These are phyloP conservation scores for Channa striata DNA, from an alignment of 2,797 vertebrate genomes.

Conservation along the genomic window DNA sequence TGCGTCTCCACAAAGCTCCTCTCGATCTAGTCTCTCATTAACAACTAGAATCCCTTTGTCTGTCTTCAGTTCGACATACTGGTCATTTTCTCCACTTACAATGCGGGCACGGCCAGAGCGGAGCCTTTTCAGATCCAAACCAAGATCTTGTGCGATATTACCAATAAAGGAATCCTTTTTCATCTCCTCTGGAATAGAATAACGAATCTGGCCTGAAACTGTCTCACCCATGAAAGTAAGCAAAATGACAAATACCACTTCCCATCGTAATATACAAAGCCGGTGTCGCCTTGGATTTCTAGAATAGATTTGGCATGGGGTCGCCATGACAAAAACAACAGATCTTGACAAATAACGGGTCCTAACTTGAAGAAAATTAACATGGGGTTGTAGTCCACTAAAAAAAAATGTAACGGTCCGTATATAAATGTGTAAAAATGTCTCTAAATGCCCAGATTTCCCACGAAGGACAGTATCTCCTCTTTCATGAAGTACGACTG, in stretches of 20 bases:
- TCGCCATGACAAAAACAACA: too few relatives aligned
- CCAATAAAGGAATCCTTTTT: conserved; percentile 60
- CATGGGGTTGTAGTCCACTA: too few relatives aligned
- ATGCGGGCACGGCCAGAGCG: conserved; percentile 52
- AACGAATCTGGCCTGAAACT: conserved; percentile 63
- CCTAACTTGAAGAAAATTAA: too few relatives aligned
- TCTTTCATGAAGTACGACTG: too few relatives aligned
- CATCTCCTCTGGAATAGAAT: conserved; percentile 70
- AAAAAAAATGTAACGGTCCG: too few relatives aligned
- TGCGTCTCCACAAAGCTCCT: conserved; percentile 64
- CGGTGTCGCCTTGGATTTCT: too few relatives aligned
- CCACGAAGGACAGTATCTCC: too few relatives aligned
- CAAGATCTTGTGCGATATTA: conserved; percentile 51
- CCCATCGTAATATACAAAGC: conserved; percentile 2
- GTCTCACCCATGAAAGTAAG: too few relatives aligned
- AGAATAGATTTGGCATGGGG: too few relatives aligned
- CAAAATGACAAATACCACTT: neutral
- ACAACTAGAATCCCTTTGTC: conserved; percentile 66
- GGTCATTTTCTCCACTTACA: conserved; percentile 40
- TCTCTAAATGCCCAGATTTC: too few relatives aligned
- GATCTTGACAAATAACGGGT: too few relatives aligned
- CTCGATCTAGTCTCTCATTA: conserved; percentile 68
- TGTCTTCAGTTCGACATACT: conserved; percentile 53
- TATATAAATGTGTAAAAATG: too few relatives aligned
- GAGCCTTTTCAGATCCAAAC: conserved; percentile 49